Evolutionary conservation across 2,888 invertebrate species (phyloP), one percentile per base, ranked within the genome.

Genomic region (Cremastobaeus sp.): DNA sequence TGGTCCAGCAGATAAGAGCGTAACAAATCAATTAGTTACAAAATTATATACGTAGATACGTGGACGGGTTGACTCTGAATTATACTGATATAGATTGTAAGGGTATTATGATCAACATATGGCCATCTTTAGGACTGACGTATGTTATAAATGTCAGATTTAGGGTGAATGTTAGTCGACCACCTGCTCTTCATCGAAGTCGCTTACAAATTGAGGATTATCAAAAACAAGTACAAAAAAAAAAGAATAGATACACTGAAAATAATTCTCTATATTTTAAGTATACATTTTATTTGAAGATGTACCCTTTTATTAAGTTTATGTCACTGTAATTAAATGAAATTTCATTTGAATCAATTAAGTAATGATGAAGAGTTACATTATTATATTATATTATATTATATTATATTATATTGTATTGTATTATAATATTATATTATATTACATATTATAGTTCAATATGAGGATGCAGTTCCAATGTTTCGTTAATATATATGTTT

Each of bases 101-200:
- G 83, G 80, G 77, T 76, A 78, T 85, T 81, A 80, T 74, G 71
- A 77, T 76, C 76, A 81, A 82, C 85, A 85, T 85, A 85, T 85
- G 85, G 81, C 80, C 47, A 45, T 71, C 70, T 75, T 69, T 71
- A 74, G 77, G 71, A 54, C 59, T 34, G 66, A 81, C 77, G 68
- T 77, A 69, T 74, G 76, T 77, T 76, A 75, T 75, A 75, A 68
- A 71, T 74, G 77, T 74, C 55, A 65, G 69, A 70, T 74, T 76
- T 76, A 47, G 77, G 77, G 78, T 77, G 76, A 78, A 76, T 52
- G 64, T 65, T 73, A 72, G 74, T 75, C 57, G 81, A 76, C 83
- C 84, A 84, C 82, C 84, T 84, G 84, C 77, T 81, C 74, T 50
- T 52, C 64, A 60, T 32, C 55, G 50, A 70, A 71, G 60, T 50